A percentile compares a stretch with the other conserved stretches of the same genome.
These are phyloP conservation scores for Pelmatolapia mariae DNA, from an alignment of 2,113 vertebrate genomes.

Conservation along the genomic window DNA sequence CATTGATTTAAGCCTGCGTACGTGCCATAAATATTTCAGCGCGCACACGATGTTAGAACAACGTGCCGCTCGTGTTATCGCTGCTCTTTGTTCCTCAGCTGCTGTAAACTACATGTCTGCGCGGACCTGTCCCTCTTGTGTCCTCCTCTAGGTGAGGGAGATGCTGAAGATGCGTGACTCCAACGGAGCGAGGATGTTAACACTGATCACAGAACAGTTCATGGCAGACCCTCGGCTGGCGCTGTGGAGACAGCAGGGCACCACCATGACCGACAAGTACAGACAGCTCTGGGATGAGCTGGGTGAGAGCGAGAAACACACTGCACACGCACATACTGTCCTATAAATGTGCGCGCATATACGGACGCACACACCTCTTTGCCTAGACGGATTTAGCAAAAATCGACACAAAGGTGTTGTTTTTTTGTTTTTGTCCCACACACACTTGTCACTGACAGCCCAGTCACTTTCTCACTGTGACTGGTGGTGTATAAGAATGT, in stretches of 20 bases:
- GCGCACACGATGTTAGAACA: neutral
- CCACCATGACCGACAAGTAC: conserved; percentile 97
- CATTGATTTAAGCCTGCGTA: neutral
- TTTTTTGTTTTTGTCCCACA: conserved; percentile 3
- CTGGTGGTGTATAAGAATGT: conserved; percentile 12
- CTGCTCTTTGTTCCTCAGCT: neutral
- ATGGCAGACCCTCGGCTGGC: conserved; percentile 94
- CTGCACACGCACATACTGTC: neutral
- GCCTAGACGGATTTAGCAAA: conserved; percentile 28
- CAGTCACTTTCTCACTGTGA: neutral
- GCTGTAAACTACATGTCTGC: neutral
- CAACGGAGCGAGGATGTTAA: conserved; percentile 96
- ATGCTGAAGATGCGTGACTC: conserved; percentile 99
- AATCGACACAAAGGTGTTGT: conserved; percentile 1
- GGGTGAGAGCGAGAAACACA: conserved; percentile 53
- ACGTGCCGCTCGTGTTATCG: neutral
- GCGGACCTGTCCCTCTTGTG: neutral
- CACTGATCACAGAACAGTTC: conserved; percentile 97
- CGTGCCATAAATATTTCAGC: neutral
- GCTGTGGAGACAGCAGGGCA: conserved; percentile 97
- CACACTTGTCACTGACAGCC: conserved; percentile 9
- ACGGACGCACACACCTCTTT: neutral
- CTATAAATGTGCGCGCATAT: neutral
- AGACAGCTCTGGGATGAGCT: conserved; percentile 95
- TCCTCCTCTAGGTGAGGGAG: conserved; percentile 84